phyloP scores from a whole-genome alignment of 2,797 vertebrate genomes.

The Phrynocephalus forsythii region DNA sequence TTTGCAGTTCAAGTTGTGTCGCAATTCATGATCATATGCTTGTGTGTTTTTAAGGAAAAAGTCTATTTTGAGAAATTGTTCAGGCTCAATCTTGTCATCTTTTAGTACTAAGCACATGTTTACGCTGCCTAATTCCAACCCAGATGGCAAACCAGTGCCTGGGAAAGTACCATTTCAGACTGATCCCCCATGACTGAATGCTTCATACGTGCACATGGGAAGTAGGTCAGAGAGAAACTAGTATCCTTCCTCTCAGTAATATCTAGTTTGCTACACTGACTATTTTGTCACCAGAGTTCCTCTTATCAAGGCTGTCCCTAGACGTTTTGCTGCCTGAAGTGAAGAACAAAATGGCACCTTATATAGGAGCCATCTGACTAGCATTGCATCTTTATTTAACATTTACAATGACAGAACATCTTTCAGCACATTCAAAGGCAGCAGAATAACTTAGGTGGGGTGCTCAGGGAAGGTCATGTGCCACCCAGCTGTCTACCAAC shows the following conservation, averaged over 20 bases:
- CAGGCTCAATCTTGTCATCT: not conserved
- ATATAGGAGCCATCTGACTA: not conserved
- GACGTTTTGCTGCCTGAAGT: not conserved
- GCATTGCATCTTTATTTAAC: not conserved
- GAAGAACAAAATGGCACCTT: not conserved
- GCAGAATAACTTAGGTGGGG: not conserved
- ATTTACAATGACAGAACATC: not conserved
- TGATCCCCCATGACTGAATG: not conserved
- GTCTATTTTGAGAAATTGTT: too few species aligned
- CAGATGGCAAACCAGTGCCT: not conserved
- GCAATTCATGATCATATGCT: too few species aligned
- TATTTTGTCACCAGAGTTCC: not conserved
- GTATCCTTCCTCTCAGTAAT: not conserved
- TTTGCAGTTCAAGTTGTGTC: too few species aligned
- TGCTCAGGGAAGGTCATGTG: not conserved
- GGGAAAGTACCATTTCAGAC: not conserved
- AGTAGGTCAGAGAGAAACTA: not conserved
- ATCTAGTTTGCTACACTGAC: not conserved
- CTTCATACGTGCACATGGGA: not conserved
- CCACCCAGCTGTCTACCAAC: not conserved
- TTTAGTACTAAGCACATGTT: too few species aligned
- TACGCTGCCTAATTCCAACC: not conserved
- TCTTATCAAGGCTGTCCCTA: not conserved
- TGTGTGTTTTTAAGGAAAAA: too few species aligned
- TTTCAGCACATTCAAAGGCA: not conserved